Evolutionary conservation across 2,113 vertebrate genomes (phyloP).

Genomic region (Gasterosteus nipponicus): DNA sequence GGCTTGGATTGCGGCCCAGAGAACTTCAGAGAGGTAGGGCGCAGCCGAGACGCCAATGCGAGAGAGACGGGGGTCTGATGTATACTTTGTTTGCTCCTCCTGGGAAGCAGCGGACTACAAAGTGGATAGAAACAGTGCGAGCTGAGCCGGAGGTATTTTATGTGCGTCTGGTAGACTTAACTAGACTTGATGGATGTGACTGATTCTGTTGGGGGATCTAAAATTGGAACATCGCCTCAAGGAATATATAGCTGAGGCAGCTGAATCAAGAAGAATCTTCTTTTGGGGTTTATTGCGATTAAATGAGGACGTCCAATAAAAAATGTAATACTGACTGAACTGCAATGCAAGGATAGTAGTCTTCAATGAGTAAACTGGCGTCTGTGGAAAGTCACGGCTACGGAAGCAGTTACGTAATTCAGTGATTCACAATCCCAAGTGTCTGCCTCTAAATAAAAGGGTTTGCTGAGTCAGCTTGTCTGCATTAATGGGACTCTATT

Average conservation of each 20-base stretch:
- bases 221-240: constrained; percentile 10
- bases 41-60: not conserved
- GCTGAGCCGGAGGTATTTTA: constrained; percentile 6
- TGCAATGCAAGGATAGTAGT: not conserved
- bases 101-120: not conserved
- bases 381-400: constrained; percentile 7
- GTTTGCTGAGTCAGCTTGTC: constrained; percentile 34
- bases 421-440: constrained; percentile 14
- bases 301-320: constrained; percentile 3
- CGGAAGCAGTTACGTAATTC: constrained; percentile 32
- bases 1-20: constrained; percentile 86
- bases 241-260: not conserved
- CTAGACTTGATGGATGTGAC: constrained; percentile 15
- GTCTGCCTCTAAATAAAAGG: constrained; percentile 50
- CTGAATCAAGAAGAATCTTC: not conserved
- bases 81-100: constrained; percentile 24
- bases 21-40: constrained; percentile 90
- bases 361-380: not conserved
- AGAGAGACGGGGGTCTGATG: not conserved
- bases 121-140: constrained; percentile 3
- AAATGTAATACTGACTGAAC: not conserved
- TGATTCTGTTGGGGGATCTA: constrained; percentile 4
- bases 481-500: constrained; percentile 33
- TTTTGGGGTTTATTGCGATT: constrained; percentile 11
- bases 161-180: not conserved